Evolutionary conservation across 2,888 invertebrate genomes (phyloP).

Genomic region (Hanleya hanleyi): DNA sequence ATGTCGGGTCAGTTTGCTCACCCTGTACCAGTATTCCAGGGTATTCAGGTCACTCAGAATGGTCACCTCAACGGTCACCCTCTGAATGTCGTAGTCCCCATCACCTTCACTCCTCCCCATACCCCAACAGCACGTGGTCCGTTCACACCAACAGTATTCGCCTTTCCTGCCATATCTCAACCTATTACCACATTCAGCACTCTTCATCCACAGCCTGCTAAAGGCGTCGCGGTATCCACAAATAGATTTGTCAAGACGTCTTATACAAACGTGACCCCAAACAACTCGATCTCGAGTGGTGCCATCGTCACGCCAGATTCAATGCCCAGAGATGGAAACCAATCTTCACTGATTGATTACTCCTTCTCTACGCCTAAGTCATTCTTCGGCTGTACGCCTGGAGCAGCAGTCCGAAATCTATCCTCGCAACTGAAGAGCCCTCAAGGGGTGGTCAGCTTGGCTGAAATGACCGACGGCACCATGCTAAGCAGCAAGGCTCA

Average conservation of each 20-base stretch:
- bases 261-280: no score
- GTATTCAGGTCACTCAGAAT: background rate
- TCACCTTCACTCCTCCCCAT: slow-evolving; percentile 50
- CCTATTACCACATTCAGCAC: slow-evolving; percentile 24
- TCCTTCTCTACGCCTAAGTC: background rate
- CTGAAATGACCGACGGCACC: background rate
- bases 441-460: background rate
- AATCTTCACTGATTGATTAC: slow-evolving; percentile 11
- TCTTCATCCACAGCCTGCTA: slow-evolving; percentile 13
- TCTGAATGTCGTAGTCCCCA: slow-evolving; percentile 44
- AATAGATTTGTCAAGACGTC: background rate
- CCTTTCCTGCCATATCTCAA: slow-evolving; percentile 4
- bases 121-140: slow-evolving; percentile 38
- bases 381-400: background rate
- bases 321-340: slow-evolving; percentile 11
- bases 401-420: background rate
- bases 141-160: slow-evolving; percentile 24
- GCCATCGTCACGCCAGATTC: slow-evolving; percentile 31
- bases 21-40: slow-evolving; percentile 19
- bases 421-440: background rate
- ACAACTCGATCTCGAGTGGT: slow-evolving; percentile 4
- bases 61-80: slow-evolving; percentile 33
- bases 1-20: slow-evolving; percentile 32
- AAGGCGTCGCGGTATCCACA: background rate
- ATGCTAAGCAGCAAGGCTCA: background rate